Evolutionary conservation across 2,113 vertebrate species (phyloP).

Genomic region (Eublepharis macularius): DNA sequence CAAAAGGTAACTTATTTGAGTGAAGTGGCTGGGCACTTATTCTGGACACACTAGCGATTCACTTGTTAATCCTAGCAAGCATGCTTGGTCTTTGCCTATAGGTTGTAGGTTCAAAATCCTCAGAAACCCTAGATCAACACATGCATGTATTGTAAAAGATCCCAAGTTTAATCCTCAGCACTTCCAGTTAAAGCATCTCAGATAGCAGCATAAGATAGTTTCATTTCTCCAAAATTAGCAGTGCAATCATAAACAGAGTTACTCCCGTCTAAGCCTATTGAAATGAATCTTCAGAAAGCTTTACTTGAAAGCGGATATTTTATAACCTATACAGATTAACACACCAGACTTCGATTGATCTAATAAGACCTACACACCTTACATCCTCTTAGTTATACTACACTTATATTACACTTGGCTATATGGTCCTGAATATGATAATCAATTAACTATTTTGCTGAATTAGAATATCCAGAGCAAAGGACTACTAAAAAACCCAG

Average conservation of each 20-base stretch:
- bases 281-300: background rate
- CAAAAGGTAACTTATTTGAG: background rate
- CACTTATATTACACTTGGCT: background rate
- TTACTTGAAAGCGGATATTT: slow-evolving; percentile 27
- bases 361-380: slow-evolving; percentile 1
- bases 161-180: too few relatives aligned
- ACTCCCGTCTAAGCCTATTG: too few relatives aligned
- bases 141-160: too few relatives aligned
- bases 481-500: background rate
- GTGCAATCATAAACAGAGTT: too few relatives aligned
- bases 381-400: background rate
- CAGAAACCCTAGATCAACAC: background rate
- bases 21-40: background rate
- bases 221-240: background rate
- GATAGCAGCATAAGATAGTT: background rate
- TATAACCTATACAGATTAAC: background rate
- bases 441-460: background rate
- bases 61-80: background rate
- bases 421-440: background rate
- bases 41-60: background rate
- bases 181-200: background rate
- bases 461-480: background rate
- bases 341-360: background rate
- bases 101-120: background rate
- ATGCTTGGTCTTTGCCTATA: background rate